Base-by-base conservation (phyloP, 2,888 invertebrate genomes). In the Uropetala carovei region DNA sequence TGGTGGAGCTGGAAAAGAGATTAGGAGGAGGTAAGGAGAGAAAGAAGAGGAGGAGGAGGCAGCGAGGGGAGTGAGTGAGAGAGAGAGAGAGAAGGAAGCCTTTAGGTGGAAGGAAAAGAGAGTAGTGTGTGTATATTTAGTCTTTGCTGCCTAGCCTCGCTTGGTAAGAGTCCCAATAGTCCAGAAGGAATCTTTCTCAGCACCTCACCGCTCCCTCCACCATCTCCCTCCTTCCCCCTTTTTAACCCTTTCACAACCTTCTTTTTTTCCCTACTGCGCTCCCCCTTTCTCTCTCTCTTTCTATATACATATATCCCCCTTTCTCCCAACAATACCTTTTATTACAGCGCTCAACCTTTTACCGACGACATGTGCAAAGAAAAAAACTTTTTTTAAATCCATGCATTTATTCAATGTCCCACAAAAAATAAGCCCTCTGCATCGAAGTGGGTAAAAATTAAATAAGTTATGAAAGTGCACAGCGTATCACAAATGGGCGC, bases 131-230 rank as follows among this genome's bases (percentile, higher is more conserved):
- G 89, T 89, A 89, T 89, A 89, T 89, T 89, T 89, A 89, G 89
- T 89, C 89, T 89, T 68, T 68, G 89, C 64, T 43, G 64, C 18
- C 68, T 60, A 89, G 89, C 18, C 89, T 89, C 89, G 89, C 64
- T 89, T 89, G 89, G 89, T 89, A 89, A 64, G 89, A 89, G 89
- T 64, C 89, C 89, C 89, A 89, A 89, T 89, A 64, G 89, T 89
- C 89, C 89, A 64, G 89, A 89, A 89, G 89, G 89, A 89, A 89
- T 89, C 89, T 64, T 64, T 89, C 89, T 89, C 89, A 22, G 60
- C 86, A 60, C 22, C 86, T 27, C 85, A 9, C 13, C 30, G 14
- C 13, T 27, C 18, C n/a, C 59, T 27, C 30, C 59, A 16, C n/a
- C 56, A 3, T 10, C 58, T 57, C 22, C 57, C 58, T 22, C 18